phyloP scores from a whole-genome alignment of 2,113 vertebrate genomes.

The Plotosus lineatus region DNA sequence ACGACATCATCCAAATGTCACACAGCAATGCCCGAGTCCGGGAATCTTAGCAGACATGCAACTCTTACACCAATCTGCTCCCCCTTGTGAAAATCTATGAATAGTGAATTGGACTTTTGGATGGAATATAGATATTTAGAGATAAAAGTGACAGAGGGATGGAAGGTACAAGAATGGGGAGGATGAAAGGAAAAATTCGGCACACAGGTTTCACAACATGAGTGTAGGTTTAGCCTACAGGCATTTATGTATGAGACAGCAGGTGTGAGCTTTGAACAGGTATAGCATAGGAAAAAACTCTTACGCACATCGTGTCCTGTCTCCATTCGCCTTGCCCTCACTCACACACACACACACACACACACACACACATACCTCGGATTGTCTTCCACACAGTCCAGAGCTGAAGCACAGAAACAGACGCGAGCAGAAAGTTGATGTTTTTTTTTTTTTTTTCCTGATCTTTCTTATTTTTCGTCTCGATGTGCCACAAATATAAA shows the following conservation, averaged over 20 bases:
- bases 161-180: slow-evolving; percentile 10
- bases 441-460: neutral
- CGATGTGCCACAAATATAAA: too few species aligned
- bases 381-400: neutral
- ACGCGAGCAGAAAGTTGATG: neutral
- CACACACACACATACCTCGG: neutral
- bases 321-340: slow-evolving; percentile 20
- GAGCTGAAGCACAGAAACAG: neutral
- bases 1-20: too few species aligned
- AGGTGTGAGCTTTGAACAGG: slow-evolving; percentile 38
- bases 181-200: slow-evolving; percentile 20
- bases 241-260: slow-evolving; percentile 42
- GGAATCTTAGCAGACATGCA: too few species aligned
- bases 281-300: slow-evolving; percentile 32
- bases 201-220: slow-evolving; percentile 29
- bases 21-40: too few species aligned
- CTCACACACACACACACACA: neutral
- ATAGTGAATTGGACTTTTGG: neutral
- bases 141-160: slow-evolving; percentile 10
- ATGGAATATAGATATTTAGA: neutral
- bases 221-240: slow-evolving; percentile 22
- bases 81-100: neutral
- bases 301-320: slow-evolving; percentile 7
- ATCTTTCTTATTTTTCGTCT: neutral
- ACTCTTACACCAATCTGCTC: too few species aligned